These are phyloP conservation scores for Callimico goeldii DNA, from an alignment of 2,797 vertebrate genomes.

Conservation along the genomic window DNA sequence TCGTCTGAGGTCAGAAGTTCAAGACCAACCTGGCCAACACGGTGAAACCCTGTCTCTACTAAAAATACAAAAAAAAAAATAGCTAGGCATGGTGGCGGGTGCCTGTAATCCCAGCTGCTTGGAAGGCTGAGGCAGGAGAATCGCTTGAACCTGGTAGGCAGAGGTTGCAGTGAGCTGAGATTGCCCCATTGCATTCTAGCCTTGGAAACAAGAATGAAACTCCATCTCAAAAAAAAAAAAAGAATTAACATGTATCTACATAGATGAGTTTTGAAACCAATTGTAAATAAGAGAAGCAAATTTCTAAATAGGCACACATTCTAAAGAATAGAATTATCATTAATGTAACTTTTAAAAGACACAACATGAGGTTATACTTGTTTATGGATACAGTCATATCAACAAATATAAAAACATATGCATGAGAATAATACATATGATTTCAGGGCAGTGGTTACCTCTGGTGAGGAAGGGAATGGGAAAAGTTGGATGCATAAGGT, in stretches of 20 bases:
- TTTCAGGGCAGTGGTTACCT: not conserved
- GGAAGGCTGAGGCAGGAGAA: too few relatives aligned
- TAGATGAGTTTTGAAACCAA: not conserved
- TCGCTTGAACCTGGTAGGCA: too few relatives aligned
- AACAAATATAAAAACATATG: not conserved
- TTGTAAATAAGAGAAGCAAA: not conserved
- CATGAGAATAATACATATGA: not conserved
- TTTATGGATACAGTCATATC: not conserved
- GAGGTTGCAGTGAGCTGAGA: too few relatives aligned
- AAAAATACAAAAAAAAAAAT: too few relatives aligned
- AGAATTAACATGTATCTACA: not conserved
- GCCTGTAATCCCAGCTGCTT: too few relatives aligned
- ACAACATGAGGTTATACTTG: not conserved
- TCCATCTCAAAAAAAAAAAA: too few relatives aligned
- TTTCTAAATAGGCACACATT: not conserved
- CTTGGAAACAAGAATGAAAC: too few relatives aligned
- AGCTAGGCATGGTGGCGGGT: too few relatives aligned
- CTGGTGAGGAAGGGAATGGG: not conserved
- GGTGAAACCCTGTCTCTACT: too few relatives aligned
- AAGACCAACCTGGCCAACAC: too few relatives aligned
- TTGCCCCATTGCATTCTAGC: too few relatives aligned
- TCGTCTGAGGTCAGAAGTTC: too few relatives aligned
- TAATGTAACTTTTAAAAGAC: slow-evolving; percentile 3
- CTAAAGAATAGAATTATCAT: not conserved
- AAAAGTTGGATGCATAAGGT: not conserved